Conservation (phyloP, 2,888 invertebrate species). For the Ptychoptera contaminata region DNA sequence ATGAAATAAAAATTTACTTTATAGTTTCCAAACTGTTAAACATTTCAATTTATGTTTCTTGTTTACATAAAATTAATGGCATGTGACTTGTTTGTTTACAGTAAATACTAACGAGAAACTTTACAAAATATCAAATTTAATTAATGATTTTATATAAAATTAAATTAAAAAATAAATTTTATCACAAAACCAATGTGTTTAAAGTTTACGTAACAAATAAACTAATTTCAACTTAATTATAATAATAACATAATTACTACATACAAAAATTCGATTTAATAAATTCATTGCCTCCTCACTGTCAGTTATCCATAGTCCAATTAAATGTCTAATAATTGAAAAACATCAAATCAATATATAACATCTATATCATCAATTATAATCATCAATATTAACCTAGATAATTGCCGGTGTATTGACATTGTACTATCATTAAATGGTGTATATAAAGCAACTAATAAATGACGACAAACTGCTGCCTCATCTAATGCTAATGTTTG, state of each 20-base stretch:
- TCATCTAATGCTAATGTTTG: conserved; percentile 91
- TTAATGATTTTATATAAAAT: too few relatives aligned
- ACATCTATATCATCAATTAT: background rate
- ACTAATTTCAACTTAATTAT: too few relatives aligned
- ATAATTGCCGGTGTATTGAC: conserved; percentile 78
- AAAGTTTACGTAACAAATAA: too few relatives aligned
- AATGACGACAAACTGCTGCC: conserved; percentile 86
- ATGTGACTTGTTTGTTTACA: too few relatives aligned
- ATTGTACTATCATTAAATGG: conserved; percentile 63
- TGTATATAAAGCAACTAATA: conserved; percentile 79
- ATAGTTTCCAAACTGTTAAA: too few relatives aligned
- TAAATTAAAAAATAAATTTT: too few relatives aligned
- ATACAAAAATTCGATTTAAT: conserved; percentile 73
- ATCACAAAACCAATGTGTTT: too few relatives aligned
- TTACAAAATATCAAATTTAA: too few relatives aligned
- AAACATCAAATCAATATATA: background rate
- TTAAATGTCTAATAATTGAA: conserved; percentile 50
- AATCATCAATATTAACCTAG: conserved; percentile 25
- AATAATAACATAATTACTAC: too few relatives aligned
- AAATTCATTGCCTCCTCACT: conserved; percentile 82
- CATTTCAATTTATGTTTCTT: too few relatives aligned
- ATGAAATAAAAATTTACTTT: background rate
- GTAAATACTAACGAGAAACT: too few relatives aligned
- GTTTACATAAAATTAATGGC: too few relatives aligned
- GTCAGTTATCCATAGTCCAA: conserved; percentile 91